These are phyloP conservation scores for Ibidorhyncha struthersii DNA, from an alignment of 2,113 vertebrate species.

Conservation along the genomic window DNA sequence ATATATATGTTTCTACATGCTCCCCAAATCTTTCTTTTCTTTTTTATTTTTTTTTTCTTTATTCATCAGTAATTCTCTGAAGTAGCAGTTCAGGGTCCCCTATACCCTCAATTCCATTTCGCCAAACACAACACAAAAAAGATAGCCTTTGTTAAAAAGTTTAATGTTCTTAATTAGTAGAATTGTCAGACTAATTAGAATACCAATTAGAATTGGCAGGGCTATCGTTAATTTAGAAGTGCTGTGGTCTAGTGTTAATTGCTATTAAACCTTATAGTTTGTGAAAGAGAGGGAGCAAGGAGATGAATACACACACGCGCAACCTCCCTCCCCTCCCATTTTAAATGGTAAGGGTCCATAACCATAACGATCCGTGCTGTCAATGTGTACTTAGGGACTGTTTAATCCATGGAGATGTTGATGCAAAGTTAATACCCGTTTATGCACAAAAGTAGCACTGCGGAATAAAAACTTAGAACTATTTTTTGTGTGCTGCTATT, in stretches of 20 bases:
- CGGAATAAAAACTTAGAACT: slow-evolving; percentile 1
- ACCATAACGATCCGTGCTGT: background rate
- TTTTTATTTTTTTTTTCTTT: background rate
- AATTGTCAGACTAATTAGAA: slow-evolving; percentile 80
- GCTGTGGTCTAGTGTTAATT: slow-evolving; percentile 77
- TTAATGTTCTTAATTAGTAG: slow-evolving; percentile 81
- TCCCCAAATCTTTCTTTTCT: background rate
- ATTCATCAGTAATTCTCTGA: background rate
- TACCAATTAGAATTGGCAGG: slow-evolving; percentile 80
- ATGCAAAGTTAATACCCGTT: slow-evolving; percentile 3
- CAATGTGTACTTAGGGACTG: background rate
- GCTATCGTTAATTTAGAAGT: slow-evolving; percentile 78
- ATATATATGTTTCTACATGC: background rate
- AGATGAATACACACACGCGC: slow-evolving; percentile 26
- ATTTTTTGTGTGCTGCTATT: background rate
- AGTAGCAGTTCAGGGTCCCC: background rate
- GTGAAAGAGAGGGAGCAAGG: slow-evolving; percentile 63
- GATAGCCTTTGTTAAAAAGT: slow-evolving; percentile 81
- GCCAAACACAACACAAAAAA: slow-evolving; percentile 70
- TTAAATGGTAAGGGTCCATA: slow-evolving; percentile 68
- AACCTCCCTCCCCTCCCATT: slow-evolving; percentile 18
- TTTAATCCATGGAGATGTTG: background rate
- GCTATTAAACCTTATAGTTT: slow-evolving; percentile 77
- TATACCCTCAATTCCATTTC: slow-evolving; percentile 66
- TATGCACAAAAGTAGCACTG: background rate